Base-by-base conservation (phyloP, 2,113 vertebrate species). In the Spilogale gracilis region DNA sequence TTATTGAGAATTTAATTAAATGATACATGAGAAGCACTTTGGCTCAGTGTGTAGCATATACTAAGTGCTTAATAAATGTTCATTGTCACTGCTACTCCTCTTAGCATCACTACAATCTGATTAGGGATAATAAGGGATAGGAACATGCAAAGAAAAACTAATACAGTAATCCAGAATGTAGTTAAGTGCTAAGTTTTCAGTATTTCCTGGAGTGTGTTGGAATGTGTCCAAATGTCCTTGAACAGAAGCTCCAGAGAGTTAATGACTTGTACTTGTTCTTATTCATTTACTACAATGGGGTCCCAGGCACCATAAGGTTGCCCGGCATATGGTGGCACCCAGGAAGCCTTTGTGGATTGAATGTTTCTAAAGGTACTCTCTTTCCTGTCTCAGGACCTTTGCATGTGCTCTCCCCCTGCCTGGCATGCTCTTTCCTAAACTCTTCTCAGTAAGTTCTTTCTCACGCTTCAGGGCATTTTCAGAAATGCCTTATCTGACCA, bases 381-480 rank as follows among this genome's bases (percentile, higher is more conserved):
- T 69, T 84, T 63, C 13, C 81, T 93, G 69, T 30, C 43, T 58
- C 16, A 30, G 73, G 83, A 25, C 69, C 95, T 96, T 93, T 92
- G 50, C 30, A 82, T 61, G 23, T 73, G 20, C 13, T 38, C 6
- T 60, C 50, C 38, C 20, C 6, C 52, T 97, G 5, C 61, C 43
- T 61, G n/a, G 23, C 12, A 27, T 23, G 16, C n/a, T 78, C 30
- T 45, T 45, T 58, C 60, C 21, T 61, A 54, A 84, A 52, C n/a
- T 50, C 30, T 83, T 79, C 11, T 56, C 23, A 21, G 11, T n/a
- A 61, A 82, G 6, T 97, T 69, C 78, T 11, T 95, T 82, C 61
- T 92, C 45, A 23, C 92, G 71, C 52, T 67, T 50, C 30, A 65
- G 27, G 50, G 8, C 1, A 74, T 38, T 21, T 71, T 63, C 81